Base-by-base conservation (phyloP, 2,888 invertebrate genomes). In the Isotomurus palustris region DNA sequence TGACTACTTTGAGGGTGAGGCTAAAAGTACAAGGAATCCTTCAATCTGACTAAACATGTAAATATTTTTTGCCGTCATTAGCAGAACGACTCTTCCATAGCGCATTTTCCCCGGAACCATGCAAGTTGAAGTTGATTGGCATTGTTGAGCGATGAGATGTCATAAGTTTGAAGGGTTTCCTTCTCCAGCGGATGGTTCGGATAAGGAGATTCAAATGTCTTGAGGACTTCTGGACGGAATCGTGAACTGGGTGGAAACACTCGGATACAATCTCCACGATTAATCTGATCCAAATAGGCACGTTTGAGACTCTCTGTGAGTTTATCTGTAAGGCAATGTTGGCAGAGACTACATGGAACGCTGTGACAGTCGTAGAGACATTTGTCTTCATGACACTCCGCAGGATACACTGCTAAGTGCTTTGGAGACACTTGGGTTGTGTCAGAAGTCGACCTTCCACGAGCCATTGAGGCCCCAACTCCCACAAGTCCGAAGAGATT, bases 71-170 rank as follows among this genome's bases (percentile, higher is more conserved):
- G n/a, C n/a, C n/a, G n/a, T n/a, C n/a, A n/a, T n/a, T 43, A 68
- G 53, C 95, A 95, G 90, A 92, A 95, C 28, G 83, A 80, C 3
- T 75, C 67, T 72, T 95, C 91, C 60, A 82, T 77, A 66, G 84
- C 78, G 74, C 95, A 96, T 78, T 94, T 95, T 48, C 88, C 91
- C 75, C 86, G 82, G 75, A 87, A 92, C 95, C 95, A 96, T 60
- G 84, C 76, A 49, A 84, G 80, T 74, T 91, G 83, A 61, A 90
- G 77, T 73, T 83, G 82, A 76, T 94, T 93, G 64, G 78, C 81
- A 41, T 80, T 74, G 4, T 83, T 82, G 59, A 88, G 79, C 10
- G 47, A 56, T 6, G 53, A 41, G 21, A 53, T 47, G 36, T 68
- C 66, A 44, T 57, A 68, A 28, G 56, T 43, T 25, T 62, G 53